Conservation (phyloP, 2,888 invertebrate genomes). For the Globia sparganii region DNA sequence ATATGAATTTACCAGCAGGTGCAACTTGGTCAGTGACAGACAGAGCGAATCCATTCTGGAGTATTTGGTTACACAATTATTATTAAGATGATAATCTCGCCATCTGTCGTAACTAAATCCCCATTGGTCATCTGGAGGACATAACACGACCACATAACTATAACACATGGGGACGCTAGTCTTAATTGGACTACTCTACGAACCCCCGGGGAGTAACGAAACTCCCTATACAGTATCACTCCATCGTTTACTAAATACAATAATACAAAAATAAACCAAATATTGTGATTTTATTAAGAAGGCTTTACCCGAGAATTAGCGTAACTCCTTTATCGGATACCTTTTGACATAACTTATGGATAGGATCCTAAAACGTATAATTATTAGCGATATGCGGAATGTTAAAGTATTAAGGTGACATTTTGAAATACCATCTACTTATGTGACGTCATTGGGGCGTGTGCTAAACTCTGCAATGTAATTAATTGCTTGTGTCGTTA, state of each 20-base stretch:
- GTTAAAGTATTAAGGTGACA: constrained; percentile 59
- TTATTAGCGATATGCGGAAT: constrained; percentile 48
- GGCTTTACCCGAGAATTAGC: constrained; percentile 24
- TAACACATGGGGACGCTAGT: neutral
- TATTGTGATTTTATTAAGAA: constrained; percentile 44
- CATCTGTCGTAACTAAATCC: constrained; percentile 42
- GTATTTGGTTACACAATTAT: neutral
- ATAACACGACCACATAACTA: neutral
- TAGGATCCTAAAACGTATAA: constrained; percentile 54
- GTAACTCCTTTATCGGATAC: constrained; percentile 46
- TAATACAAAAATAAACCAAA: constrained; percentile 56
- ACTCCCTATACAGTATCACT: constrained; percentile 38
- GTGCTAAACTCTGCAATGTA: constrained; percentile 14
- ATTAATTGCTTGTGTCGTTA: constrained; percentile 29
- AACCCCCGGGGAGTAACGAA: neutral
- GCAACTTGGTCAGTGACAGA: neutral
- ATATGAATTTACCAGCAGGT: neutral
- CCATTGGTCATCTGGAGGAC: constrained; percentile 46
- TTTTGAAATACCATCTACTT: constrained; percentile 49
- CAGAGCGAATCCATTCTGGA: neutral
- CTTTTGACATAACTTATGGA: constrained; percentile 53
- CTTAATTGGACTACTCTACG: neutral
- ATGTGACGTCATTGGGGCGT: constrained; percentile 48
- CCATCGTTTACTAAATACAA: constrained; percentile 25
- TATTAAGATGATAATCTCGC: constrained; percentile 11